Conservation (phyloP, 2,113 vertebrate species). For the Condylura cristata region DNA sequence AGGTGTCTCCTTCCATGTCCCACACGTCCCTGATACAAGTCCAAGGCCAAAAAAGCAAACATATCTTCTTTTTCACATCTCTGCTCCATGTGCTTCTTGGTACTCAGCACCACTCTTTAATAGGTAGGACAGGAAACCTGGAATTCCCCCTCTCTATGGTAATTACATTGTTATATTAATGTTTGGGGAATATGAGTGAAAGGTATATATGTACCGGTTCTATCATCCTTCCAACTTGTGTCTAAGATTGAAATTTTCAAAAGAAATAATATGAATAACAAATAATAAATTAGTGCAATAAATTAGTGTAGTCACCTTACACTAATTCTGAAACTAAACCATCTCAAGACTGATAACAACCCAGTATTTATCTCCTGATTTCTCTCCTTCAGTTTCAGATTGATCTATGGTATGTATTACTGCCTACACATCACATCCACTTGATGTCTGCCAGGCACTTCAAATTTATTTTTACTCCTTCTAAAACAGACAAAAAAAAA, state of each 20-base stretch:
- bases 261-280: not conserved
- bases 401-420: not conserved
- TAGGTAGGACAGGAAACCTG: too few species aligned
- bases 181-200: conserved; percentile 1
- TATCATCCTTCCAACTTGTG: not conserved
- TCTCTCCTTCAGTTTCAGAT: not conserved
- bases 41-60: too few species aligned
- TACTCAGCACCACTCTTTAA: too few species aligned
- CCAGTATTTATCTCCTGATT: not conserved
- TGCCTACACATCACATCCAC: not conserved
- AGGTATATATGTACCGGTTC: not conserved
- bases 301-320: not conserved
- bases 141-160: too few species aligned
- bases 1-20: too few species aligned
- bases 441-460: not conserved
- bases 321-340: not conserved
- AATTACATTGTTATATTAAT: not conserved
- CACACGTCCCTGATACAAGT: too few species aligned
- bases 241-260: not conserved
- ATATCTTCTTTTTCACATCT: too few species aligned
- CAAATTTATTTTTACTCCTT: not conserved
- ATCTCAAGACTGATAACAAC: not conserved
- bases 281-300: too few species aligned
- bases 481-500: not conserved
- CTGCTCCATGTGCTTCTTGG: too few species aligned